Evolutionary conservation across 1,140 invertebrate genomes (phyloP).

Genomic region (Heliconius eleuchia): DNA sequence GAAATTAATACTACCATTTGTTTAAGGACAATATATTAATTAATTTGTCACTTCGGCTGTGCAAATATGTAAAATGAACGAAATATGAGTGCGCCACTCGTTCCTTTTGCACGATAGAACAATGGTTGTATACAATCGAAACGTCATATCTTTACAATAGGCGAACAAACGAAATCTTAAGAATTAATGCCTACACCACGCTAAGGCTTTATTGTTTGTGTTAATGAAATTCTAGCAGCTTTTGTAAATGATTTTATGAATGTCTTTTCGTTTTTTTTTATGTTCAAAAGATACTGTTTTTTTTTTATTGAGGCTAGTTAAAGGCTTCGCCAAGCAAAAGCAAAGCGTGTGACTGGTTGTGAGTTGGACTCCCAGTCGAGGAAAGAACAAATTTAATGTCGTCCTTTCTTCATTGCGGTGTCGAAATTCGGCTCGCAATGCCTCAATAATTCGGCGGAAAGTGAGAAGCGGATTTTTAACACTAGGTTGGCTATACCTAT

Average conservation of each 20-base stretch:
- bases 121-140: slow-evolving; percentile 46
- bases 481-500: too few species aligned
- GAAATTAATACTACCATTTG: slow-evolving; percentile 40
- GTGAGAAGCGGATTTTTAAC: too few species aligned
- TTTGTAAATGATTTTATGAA: slow-evolving; percentile 7
- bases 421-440: too few species aligned
- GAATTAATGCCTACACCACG: slow-evolving; percentile 36
- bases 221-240: slow-evolving; percentile 32
- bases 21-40: slow-evolving; percentile 59
- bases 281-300: neutral
- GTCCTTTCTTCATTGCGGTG: too few species aligned
- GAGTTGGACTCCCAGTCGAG: too few species aligned
- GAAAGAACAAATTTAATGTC: too few species aligned
- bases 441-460: too few species aligned
- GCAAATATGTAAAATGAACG: slow-evolving; percentile 55
- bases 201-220: slow-evolving; percentile 37
- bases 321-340: too few species aligned
- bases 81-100: slow-evolving; percentile 57
- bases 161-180: slow-evolving; percentile 42
- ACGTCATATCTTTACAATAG: slow-evolving; percentile 47
- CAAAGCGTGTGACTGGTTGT: too few species aligned
- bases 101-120: slow-evolving; percentile 46
- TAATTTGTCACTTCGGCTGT: slow-evolving; percentile 54
- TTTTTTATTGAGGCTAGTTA: neutral
- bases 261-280: neutral